Conservation (phyloP, 2,888 invertebrate genomes). For the Carpatolechia fugitivella region DNA sequence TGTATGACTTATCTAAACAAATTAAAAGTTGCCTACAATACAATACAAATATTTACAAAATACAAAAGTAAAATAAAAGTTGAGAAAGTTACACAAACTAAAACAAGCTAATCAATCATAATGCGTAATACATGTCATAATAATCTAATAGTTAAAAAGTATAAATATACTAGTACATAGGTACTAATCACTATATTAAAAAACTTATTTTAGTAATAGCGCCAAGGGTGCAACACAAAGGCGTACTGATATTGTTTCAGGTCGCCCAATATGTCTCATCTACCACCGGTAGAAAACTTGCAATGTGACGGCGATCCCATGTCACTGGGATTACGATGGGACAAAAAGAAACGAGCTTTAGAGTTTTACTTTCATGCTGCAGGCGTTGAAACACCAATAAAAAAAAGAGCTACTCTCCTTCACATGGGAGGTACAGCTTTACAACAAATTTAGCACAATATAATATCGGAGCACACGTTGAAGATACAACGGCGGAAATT, state of each 20-base stretch:
- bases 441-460: background rate
- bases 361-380: background rate
- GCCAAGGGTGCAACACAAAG: no score
- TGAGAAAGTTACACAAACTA: no score
- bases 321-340: constrained; percentile 1
- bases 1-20: no score
- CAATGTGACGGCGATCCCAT: background rate
- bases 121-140: no score
- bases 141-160: no score
- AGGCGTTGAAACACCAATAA: background rate
- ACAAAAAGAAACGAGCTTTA: background rate
- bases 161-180: no score
- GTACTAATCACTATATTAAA: no score
- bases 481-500: background rate
- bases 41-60: no score
- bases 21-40: no score
- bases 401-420: constrained; percentile 6
- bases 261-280: constrained; percentile 1
- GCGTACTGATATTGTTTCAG: background rate
- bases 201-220: no score
- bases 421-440: background rate
- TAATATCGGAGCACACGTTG: background rate
- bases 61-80: no score
- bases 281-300: background rate
- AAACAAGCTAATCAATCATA: no score